Evolutionary conservation across 2,113 vertebrate genomes (phyloP).

Genomic region (Corythornis madagascariensis): DNA sequence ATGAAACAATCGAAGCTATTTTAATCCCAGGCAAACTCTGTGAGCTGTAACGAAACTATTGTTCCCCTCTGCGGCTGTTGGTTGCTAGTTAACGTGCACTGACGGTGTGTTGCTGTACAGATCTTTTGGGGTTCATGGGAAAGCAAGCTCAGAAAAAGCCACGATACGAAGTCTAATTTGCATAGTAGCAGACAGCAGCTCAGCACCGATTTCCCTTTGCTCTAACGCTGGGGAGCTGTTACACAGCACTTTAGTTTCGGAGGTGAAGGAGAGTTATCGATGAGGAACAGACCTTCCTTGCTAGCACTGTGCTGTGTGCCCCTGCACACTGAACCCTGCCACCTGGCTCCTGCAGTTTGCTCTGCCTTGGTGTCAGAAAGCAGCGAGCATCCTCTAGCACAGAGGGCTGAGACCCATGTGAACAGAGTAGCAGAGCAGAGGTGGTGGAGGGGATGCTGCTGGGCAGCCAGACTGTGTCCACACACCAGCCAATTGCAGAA

Average conservation of each 20-base stretch:
- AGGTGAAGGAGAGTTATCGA: background rate
- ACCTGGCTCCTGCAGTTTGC: background rate
- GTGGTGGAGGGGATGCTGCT: accelerated
- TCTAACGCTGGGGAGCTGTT: background rate
- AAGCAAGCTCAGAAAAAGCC: background rate
- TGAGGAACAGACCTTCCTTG: background rate
- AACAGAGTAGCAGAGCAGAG: accelerated
- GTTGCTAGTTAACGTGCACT: background rate
- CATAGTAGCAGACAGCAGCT: constrained; percentile 1
- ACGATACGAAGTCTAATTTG: background rate
- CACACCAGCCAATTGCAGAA: background rate
- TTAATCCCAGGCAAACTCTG: constrained; percentile 44
- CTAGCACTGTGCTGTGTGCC: accelerated
- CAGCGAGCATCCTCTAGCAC: background rate
- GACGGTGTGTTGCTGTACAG: background rate
- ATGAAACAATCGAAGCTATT: constrained; percentile 42
- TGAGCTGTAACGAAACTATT: background rate
- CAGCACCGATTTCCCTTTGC: background rate
- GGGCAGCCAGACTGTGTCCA: background rate
- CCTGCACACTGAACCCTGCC: background rate
- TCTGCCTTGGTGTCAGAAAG: background rate
- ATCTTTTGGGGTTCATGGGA: constrained; percentile 18
- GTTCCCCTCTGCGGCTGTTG: background rate
- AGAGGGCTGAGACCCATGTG: background rate
- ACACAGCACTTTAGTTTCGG: background rate